Conservation (phyloP, 2,797 vertebrate species). For the Bradypodion ventrale region DNA sequence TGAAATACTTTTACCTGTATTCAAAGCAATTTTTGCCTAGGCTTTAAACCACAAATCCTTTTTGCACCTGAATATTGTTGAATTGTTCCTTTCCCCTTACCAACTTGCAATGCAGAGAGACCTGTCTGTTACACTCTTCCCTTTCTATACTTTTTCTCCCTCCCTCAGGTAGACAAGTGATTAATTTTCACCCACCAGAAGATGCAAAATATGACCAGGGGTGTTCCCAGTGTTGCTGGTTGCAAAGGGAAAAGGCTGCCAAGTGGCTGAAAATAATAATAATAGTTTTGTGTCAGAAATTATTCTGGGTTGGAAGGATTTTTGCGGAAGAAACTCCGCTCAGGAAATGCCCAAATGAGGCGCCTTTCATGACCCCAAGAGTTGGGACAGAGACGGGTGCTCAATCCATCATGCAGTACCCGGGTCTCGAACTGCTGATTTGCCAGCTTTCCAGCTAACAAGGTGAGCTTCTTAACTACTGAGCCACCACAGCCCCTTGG, state of each 20-base stretch:
- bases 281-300: too few relatives aligned
- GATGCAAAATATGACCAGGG: slow-evolving; percentile 82
- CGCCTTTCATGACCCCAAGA: too few relatives aligned
- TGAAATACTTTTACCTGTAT: background rate
- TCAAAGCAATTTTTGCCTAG: background rate
- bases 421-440: too few relatives aligned
- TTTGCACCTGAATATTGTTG: background rate
- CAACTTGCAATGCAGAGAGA: background rate
- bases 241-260: slow-evolving; percentile 79
- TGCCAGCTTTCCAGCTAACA: too few relatives aligned
- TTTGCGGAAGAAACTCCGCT: too few relatives aligned
- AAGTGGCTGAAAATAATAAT: slow-evolving; percentile 94
- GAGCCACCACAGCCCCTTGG: too few relatives aligned
- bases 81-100: background rate
- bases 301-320: too few relatives aligned
- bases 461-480: too few relatives aligned
- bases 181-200: slow-evolving; percentile 79
- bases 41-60: background rate
- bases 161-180: background rate
- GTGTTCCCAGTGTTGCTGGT: slow-evolving; percentile 83
- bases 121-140: background rate
- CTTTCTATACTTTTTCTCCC: background rate
- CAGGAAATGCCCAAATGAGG: too few relatives aligned
- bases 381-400: too few relatives aligned
- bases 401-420: too few relatives aligned